phyloP scores from a whole-genome alignment of 2,888 invertebrate species.

The Stramonita haemastoma region DNA sequence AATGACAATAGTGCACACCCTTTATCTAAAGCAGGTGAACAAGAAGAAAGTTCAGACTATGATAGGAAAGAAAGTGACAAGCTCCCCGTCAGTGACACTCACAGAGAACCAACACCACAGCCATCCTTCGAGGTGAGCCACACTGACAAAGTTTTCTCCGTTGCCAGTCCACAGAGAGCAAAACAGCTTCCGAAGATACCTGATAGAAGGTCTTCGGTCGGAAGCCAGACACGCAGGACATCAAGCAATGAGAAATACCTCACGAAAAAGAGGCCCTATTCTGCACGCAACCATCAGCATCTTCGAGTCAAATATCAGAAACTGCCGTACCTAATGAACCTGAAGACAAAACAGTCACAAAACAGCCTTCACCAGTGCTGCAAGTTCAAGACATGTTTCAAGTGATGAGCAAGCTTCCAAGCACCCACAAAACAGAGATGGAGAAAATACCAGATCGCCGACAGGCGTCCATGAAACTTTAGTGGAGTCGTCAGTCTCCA shows the following conservation, averaged over 20 bases:
- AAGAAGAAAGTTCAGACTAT: not conserved
- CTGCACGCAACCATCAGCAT: not conserved
- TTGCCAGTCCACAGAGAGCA: not conserved
- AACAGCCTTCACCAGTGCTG: not conserved
- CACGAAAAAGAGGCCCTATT: not conserved
- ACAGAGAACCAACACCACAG: not conserved
- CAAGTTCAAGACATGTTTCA: not conserved
- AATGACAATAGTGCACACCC: not conserved
- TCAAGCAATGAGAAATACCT: not conserved
- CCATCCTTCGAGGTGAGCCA: not conserved
- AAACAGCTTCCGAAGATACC: conserved; percentile 2
- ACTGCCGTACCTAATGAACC: not conserved
- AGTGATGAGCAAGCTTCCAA: not conserved
- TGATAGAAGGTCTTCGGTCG: not conserved
- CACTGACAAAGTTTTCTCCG: not conserved
- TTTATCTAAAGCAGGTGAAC: not conserved
- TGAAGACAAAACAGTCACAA: not conserved
- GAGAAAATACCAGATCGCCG: not conserved
- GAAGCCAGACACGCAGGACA: not conserved
- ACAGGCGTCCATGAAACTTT: not conserved
- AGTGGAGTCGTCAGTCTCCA: not conserved
- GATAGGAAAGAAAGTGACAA: not conserved
- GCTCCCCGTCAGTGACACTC: not conserved
- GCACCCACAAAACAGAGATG: not conserved
- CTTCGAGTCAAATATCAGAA: not conserved